Base-by-base conservation (phyloP, 2,113 vertebrate species). In the Brachypteracias leptosomus region DNA sequence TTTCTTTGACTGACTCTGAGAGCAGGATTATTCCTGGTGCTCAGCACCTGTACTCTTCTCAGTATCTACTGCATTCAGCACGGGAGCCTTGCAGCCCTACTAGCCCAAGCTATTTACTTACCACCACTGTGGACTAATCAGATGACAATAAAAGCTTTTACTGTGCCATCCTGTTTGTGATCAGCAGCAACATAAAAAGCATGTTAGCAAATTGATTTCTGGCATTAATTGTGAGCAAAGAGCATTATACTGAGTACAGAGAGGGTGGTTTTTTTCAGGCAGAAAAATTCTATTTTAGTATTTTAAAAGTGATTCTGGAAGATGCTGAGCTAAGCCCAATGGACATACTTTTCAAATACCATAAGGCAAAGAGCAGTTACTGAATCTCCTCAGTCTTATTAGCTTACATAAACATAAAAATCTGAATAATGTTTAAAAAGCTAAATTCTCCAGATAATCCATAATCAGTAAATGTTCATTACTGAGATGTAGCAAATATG, bases 401-500 rank as follows among this genome's bases (percentile, higher is more conserved):
- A 98, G 96, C 97, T 97, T 97, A 97, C 96, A 97, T 96, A 98
- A 97, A 97, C 95, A 97, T 93, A 95, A 94, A 97, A 96, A 98
- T 97, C 73, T 97, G 97, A 98, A 98, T 97, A 98, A 97, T 97
- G 96, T 97, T 98, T 96, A 89, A 97, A 97, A 98, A 97, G 95
- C 96, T 89, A 92, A 97, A 98, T 95, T 96, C 97, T 97, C 97
- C 80, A 93, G 97, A 97, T 97, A 97, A 87, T 77, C 93, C 88
- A 82, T 94, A 97, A 98, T 97, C 95, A 96, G 97, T 97, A 97
- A 98, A 96, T 95, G 97, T 97, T 98, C 98, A 95, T 98, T 97
- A 97, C 31, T 36, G 95, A 97, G 97, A 98, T 88, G 96, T 5
- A 96, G 96, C 96, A 96, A 97, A 96, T 96, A 97, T 86, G 94